Conservation (phyloP, 2,888 invertebrate species). For the Venusia cambrica region DNA sequence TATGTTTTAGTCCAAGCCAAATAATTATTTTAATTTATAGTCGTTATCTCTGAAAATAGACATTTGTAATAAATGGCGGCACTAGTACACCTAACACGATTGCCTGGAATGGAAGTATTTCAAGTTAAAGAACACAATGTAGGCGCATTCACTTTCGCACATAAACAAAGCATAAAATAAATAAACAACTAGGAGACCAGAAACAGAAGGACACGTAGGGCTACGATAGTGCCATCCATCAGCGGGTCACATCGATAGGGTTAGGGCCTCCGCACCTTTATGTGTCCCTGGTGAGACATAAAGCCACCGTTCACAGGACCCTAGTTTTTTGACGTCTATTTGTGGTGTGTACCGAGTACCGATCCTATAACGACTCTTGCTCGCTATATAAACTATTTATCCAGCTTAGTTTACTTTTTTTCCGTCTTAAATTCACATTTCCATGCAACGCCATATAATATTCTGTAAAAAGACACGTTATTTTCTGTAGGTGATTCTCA, state of each 20-base stretch:
- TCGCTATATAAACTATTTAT: slow-evolving; percentile 45
- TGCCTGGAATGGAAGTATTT: slow-evolving; percentile 24
- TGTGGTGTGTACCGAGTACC: slow-evolving; percentile 74
- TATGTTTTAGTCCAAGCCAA: slow-evolving; percentile 3
- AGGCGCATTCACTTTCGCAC: slow-evolving; percentile 53
- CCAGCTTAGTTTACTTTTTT: slow-evolving; percentile 12
- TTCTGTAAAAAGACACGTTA: slow-evolving; percentile 27
- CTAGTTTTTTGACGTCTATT: slow-evolving; percentile 80
- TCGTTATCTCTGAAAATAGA: slow-evolving; percentile 1
- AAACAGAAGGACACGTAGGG: slow-evolving; percentile 69
- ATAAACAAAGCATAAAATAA: slow-evolving; percentile 73
- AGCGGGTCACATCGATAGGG: slow-evolving; percentile 79
- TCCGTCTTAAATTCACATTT: no score
- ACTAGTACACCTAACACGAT: slow-evolving; percentile 11
- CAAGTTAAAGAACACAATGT: slow-evolving; percentile 27
- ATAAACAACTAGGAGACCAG: slow-evolving; percentile 66
- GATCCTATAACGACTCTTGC: slow-evolving; percentile 64
- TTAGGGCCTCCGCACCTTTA: slow-evolving; percentile 79
- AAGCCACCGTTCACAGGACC: slow-evolving; percentile 65
- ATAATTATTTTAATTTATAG: slow-evolving; percentile 7
- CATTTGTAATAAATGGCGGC: slow-evolving; percentile 24
- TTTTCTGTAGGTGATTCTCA: slow-evolving; percentile 26
- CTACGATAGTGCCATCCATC: slow-evolving; percentile 76
- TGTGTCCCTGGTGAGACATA: slow-evolving; percentile 75
- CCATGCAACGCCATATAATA: slow-evolving; percentile 12